phyloP scores from a whole-genome alignment of 2,797 vertebrate species.

The Gorsachius magnificus region DNA sequence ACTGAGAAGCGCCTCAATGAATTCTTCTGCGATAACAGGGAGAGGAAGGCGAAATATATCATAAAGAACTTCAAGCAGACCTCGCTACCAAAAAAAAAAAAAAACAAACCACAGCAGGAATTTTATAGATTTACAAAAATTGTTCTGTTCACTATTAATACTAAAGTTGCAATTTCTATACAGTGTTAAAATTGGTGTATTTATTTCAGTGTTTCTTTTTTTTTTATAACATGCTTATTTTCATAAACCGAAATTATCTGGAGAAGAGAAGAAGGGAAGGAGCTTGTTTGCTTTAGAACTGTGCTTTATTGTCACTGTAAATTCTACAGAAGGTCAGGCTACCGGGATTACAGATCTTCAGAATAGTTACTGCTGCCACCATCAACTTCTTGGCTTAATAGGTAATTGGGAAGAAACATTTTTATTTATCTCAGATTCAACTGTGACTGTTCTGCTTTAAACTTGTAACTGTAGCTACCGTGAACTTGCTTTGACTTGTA shows the following conservation, averaged over 20 bases:
- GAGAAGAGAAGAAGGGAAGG: neutral
- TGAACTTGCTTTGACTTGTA: neutral
- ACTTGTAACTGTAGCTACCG: neutral
- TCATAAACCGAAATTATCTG: neutral
- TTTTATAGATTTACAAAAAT: neutral
- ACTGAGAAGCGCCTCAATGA: slow-evolving; percentile 93
- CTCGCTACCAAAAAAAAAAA: slow-evolving; percentile 79
- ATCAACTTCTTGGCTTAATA: neutral
- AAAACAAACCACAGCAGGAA: neutral
- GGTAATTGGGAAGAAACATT: neutral
- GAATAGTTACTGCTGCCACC: neutral
- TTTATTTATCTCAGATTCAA: neutral
- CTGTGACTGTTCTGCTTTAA: neutral
- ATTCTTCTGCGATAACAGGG: slow-evolving; percentile 92
- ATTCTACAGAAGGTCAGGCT: neutral
- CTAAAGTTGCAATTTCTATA: neutral
- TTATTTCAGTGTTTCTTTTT: neutral
- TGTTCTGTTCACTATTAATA: neutral
- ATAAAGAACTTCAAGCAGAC: slow-evolving; percentile 94
- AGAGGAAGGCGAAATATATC: slow-evolving; percentile 97
- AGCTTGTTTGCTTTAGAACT: neutral
- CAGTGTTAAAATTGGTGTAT: neutral
- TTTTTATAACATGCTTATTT: neutral
- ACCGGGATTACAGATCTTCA: neutral
- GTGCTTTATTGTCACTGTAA: neutral